Conservation (phyloP, 2,113 vertebrate genomes). For the Xenopus tropicalis region UCB_Xtro_10.0 CM004446.2:140975501-140976000, state of each 20-base stretch:
- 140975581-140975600: conserved; percentile 15
- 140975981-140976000: conserved; percentile 23
- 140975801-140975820: conserved; percentile 17
- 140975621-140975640: conserved; percentile 30
- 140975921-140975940: conserved; percentile 34
- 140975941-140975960: conserved; percentile 42
- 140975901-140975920: conserved; percentile 34
- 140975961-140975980: conserved; percentile 31
- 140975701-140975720: not conserved
- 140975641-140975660: conserved; percentile 38
- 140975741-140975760: conserved; percentile 9
- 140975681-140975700: conserved; percentile 19
- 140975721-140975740: not conserved
- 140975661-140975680: conserved; percentile 28
- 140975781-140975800: conserved; percentile 33
- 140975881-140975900: conserved; percentile 27
- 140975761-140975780: not conserved
- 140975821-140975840: conserved; percentile 30
- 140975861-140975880: conserved; percentile 39
- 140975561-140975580: conserved; percentile 2
- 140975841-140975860: conserved; percentile 25
- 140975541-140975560: conserved; percentile 17
- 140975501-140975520: conserved; percentile 18
- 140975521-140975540: conserved; percentile 5
- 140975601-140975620: conserved; percentile 13